Evolutionary conservation across 2,888 invertebrate genomes (phyloP).

Genomic region (Acrobasis repandana): DNA sequence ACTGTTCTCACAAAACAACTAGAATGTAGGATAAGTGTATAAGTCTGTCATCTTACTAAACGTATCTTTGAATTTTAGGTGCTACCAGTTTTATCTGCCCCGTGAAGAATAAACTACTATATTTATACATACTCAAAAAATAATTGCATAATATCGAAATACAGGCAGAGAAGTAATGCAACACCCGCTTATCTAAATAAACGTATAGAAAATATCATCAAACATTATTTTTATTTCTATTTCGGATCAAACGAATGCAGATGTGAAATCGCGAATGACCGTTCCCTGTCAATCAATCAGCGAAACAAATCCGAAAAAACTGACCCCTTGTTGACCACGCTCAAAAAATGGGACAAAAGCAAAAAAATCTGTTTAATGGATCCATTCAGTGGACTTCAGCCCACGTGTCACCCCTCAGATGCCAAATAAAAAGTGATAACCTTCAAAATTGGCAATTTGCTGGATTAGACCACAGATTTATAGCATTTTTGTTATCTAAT

Average conservation of each 20-base stretch:
- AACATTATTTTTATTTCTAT: constrained; percentile 35
- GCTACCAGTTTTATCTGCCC: too few relatives aligned
- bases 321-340: constrained; percentile 80
- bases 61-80: too few relatives aligned
- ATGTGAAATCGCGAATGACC: constrained; percentile 71
- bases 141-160: too few relatives aligned
- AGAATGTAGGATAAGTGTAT: too few relatives aligned
- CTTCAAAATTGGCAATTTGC: constrained; percentile 41
- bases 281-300: constrained; percentile 78
- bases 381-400: constrained; percentile 51
- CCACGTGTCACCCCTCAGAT: constrained; percentile 58
- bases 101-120: too few relatives aligned
- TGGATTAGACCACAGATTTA: constrained; percentile 37
- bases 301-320: constrained; percentile 59
- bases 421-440: constrained; percentile 47
- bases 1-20: too few relatives aligned
- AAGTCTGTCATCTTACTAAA: too few relatives aligned
- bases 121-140: too few relatives aligned
- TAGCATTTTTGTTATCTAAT: constrained; percentile 21
- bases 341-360: constrained; percentile 51
- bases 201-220: neutral
- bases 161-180: constrained; percentile 4
- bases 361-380: constrained; percentile 61
- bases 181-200: constrained; percentile 8
- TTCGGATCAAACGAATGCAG: constrained; percentile 48